A percentile compares a stretch with the other conserved stretches of the same genome.
Evolutionary conservation across 1,140 invertebrate species (phyloP).

Genomic region (Mizuhopecten yessoensis): DNA sequence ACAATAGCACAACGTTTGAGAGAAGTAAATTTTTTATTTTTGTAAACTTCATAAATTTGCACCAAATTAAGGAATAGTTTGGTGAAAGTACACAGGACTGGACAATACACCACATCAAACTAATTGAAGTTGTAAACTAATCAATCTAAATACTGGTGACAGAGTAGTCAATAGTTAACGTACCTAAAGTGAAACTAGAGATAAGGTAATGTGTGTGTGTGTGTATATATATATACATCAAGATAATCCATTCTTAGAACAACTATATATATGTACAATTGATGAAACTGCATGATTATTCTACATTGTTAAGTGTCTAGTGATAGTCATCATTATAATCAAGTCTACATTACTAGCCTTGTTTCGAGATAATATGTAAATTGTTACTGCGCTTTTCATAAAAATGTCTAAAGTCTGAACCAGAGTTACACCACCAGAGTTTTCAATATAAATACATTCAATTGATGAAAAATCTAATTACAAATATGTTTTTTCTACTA

Average conservation of each 20-base stretch:
- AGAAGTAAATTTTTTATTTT: constrained; percentile 27
- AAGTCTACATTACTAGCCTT: neutral
- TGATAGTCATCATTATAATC: neutral
- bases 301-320: neutral
- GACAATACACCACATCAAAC: constrained; percentile 27
- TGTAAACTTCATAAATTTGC: constrained; percentile 39
- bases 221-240: neutral
- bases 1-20: no score
- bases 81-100: constrained; percentile 13
- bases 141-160: neutral
- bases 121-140: constrained; percentile 18
- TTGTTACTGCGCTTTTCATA: neutral
- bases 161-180: neutral
- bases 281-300: neutral
- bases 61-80: constrained; percentile 23
- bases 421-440: neutral
- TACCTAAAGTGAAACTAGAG: constrained; percentile 34
- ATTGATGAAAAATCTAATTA: no score
- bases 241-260: neutral
- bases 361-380: neutral
- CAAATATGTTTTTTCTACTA: no score
- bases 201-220: neutral
- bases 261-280: constrained; percentile 34
- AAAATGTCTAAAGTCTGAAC: neutral
- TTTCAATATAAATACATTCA: neutral